phyloP scores from a whole-genome alignment of 2,113 vertebrate species.

The Phylloscopus trochilus region DNA sequence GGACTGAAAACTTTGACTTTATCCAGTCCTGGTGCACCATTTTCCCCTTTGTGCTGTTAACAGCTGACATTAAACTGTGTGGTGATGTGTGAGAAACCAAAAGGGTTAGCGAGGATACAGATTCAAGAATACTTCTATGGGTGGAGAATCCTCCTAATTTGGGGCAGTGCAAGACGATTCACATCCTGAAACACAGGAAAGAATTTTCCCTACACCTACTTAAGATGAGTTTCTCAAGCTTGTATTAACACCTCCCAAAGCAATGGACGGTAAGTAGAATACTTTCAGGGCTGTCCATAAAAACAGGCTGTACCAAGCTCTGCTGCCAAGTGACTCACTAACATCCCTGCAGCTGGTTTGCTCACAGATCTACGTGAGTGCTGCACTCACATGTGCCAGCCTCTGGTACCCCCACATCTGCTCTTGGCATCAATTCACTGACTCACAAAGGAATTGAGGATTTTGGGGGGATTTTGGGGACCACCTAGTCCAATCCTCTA shows the following conservation, averaged over 20 bases:
- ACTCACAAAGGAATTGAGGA: background rate
- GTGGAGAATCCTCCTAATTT: background rate
- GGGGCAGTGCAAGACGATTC: background rate
- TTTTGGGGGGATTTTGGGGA: background rate
- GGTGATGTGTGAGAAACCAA: background rate
- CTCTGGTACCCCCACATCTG: background rate
- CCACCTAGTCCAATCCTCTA: background rate
- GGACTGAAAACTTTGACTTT: background rate
- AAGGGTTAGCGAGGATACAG: background rate
- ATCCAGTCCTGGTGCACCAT: fast-evolving
- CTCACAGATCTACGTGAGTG: background rate
- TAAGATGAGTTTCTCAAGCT: background rate
- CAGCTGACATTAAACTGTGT: fast-evolving
- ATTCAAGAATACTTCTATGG: background rate
- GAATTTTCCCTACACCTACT: background rate
- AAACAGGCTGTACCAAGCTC: background rate
- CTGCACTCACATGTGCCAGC: background rate
- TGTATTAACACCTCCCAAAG: background rate
- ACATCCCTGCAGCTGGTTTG: background rate
- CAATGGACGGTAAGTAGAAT: background rate
- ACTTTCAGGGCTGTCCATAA: background rate
- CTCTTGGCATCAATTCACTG: background rate
- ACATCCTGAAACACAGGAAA: background rate
- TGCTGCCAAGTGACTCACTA: background rate
- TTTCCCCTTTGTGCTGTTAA: background rate